These are phyloP conservation scores for Passer domesticus DNA, from an alignment of 2,113 vertebrate genomes.

Conservation along the genomic window DNA sequence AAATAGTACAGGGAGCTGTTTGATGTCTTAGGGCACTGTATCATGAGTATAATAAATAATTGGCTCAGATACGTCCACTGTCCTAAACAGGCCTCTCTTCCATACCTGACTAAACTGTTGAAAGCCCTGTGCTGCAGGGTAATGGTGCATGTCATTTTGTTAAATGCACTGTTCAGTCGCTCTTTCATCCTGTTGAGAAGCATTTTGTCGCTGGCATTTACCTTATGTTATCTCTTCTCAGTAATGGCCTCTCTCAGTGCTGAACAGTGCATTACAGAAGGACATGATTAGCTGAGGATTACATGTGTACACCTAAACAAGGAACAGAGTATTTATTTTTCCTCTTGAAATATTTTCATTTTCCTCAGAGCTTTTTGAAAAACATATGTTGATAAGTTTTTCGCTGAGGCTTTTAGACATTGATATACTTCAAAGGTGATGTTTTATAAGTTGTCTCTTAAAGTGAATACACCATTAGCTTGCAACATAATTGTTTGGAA, in stretches of 20 bases:
- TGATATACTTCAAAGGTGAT: background rate
- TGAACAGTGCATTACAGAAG: background rate
- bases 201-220: background rate
- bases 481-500: background rate
- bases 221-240: background rate
- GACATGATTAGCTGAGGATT: background rate
- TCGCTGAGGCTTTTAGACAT: background rate
- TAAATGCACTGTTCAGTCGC: background rate
- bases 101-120: background rate
- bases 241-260: background rate
- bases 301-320: background rate
- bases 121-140: background rate
- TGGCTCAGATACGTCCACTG: background rate
- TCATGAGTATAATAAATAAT: background rate
- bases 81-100: background rate
- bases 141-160: background rate
- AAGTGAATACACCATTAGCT: background rate
- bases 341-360: background rate
- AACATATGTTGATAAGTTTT: background rate
- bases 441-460: background rate
- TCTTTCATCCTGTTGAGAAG: background rate
- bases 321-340: background rate
- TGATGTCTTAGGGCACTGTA: background rate
- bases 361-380: background rate
- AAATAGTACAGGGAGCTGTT: background rate